phyloP scores from a whole-genome alignment of 2,797 vertebrate genomes.

The Numenius phaeopus region DNA sequence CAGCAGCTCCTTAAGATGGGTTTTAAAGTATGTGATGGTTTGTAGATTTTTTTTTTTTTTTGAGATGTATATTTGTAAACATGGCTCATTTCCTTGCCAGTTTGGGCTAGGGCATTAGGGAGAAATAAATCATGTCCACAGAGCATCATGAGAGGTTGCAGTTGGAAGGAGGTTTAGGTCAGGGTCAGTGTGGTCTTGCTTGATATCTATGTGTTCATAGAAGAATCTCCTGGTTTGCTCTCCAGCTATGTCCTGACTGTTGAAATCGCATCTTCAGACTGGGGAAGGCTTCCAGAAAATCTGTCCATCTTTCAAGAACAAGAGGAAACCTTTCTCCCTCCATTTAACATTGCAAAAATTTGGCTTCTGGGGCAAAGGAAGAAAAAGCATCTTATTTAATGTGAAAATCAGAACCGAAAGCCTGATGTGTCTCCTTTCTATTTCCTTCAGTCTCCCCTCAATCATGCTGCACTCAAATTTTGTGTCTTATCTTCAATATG shows the following conservation, averaged over 20 bases:
- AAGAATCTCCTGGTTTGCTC: background rate
- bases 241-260: background rate
- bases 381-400: background rate
- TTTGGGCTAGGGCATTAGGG: background rate
- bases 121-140: no score
- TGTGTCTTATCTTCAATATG: background rate
- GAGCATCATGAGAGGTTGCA: no score
- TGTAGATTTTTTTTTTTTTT: background rate
- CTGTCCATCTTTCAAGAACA: background rate
- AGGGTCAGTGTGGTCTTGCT: background rate
- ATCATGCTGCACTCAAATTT: background rate
- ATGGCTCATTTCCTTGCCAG: background rate
- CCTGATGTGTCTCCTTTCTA: background rate
- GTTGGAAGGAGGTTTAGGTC: no score
- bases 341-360: background rate
- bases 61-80: background rate
- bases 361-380: background rate
- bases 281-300: background rate
- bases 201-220: background rate
- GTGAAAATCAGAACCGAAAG: background rate
- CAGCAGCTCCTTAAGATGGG: accelerated
- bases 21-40: accelerated
- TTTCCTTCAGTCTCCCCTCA: background rate
- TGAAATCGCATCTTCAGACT: background rate
- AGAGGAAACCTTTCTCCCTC: background rate